These are phyloP conservation scores for Parasteatoda tepidariorum DNA, from an alignment of 1,140 invertebrate species.

Conservation along the genomic window DNA sequence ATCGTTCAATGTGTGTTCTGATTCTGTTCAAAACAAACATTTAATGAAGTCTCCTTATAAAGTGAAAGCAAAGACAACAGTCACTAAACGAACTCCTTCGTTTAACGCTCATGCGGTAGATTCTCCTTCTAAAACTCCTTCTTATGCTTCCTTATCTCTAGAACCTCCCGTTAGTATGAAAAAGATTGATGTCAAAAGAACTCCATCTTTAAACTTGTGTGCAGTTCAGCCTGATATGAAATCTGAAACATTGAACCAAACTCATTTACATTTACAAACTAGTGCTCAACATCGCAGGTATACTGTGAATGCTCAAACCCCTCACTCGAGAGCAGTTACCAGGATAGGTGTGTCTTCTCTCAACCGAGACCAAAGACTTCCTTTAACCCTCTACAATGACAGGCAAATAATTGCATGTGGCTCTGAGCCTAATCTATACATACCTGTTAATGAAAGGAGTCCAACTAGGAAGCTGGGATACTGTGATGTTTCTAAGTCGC, in stretches of 20 bases:
- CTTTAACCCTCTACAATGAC: constrained; percentile 32
- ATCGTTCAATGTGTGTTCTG: constrained; percentile 17
- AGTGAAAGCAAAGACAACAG: neutral
- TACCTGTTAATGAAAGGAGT: neutral
- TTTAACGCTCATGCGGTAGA: neutral
- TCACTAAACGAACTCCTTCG: neutral
- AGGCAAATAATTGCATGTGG: constrained; percentile 4
- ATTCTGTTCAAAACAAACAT: neutral
- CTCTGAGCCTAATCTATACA: constrained; percentile 54
- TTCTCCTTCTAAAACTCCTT: neutral
- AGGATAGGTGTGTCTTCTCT: constrained; percentile 58
- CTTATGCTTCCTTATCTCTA: neutral
- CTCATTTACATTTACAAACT: neutral
- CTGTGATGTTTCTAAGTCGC: neutral
- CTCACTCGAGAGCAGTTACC: constrained; percentile 11
- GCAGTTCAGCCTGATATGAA: neutral
- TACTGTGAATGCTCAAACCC: constrained; percentile 8
- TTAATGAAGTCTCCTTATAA: neutral
- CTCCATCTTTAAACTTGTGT: constrained; percentile 11
- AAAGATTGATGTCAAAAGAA: neutral
- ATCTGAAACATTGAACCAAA: neutral
- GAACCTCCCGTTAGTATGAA: neutral
- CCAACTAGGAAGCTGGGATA: neutral
- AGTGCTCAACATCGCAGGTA: constrained; percentile 8
- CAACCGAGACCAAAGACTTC: constrained; percentile 29